Percentiles rank a stretch among this genome's conserved stretches.
Evolutionary conservation across 2,888 invertebrate genomes (phyloP).

Genomic region (Ashinkailepas kermadecensis): DNA sequence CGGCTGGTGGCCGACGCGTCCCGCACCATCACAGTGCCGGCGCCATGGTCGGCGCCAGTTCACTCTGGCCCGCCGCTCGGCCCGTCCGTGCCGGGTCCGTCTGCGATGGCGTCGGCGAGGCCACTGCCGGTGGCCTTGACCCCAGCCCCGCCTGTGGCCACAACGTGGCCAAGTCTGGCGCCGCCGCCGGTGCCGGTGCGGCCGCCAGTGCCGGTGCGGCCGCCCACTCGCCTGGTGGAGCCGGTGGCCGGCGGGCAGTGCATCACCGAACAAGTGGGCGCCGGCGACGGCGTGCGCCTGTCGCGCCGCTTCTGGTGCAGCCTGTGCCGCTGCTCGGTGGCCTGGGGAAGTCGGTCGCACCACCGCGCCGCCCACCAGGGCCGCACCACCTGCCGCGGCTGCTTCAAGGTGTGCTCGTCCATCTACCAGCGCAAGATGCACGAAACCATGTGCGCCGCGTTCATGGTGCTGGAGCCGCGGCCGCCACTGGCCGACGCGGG

Average conservation of each 20-base stretch:
- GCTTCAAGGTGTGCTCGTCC: background rate
- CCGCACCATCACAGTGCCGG: too few species aligned
- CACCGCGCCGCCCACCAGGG: slow-evolving; percentile 17
- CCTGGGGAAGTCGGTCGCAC: slow-evolving; percentile 19
- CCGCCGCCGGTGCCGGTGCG: too few species aligned
- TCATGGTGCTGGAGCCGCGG: background rate
- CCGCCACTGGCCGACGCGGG: background rate
- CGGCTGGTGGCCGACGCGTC: background rate
- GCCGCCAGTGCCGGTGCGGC: too few species aligned
- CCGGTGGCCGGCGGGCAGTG: background rate
- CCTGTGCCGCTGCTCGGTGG: slow-evolving; percentile 1
- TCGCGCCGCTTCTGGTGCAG: slow-evolving; percentile 6
- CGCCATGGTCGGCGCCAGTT: too few species aligned
- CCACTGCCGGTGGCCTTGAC: too few species aligned
- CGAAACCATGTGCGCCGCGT: background rate
- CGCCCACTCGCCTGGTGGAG: background rate
- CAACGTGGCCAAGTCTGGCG: too few species aligned
- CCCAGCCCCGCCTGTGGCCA: too few species aligned
- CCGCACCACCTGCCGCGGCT: slow-evolving; percentile 12
- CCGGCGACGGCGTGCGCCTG: background rate
- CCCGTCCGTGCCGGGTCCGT: too few species aligned
- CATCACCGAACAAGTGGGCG: background rate
- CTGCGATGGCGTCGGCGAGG: too few species aligned
- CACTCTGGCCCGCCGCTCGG: too few species aligned
- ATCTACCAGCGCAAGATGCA: slow-evolving; percentile 18